These are phyloP conservation scores for Fukomys damarensis DNA, from an alignment of 2,113 vertebrate species.

Conservation along the genomic window DNA sequence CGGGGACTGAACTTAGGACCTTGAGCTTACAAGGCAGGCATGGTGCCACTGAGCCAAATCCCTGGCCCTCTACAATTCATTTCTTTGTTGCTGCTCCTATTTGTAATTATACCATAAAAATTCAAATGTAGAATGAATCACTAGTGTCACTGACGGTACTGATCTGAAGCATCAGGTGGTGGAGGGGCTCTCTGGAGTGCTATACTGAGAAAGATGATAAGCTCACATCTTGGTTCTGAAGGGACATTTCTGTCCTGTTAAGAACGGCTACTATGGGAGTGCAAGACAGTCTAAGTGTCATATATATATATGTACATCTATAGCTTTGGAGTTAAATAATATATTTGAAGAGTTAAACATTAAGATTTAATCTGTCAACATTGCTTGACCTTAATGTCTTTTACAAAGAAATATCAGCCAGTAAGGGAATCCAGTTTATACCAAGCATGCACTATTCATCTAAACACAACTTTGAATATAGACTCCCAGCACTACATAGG, in stretches of 20 bases:
- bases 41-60: too few species aligned
- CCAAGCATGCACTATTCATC: background rate
- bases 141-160: background rate
- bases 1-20: too few species aligned
- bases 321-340: background rate
- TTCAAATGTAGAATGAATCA: background rate
- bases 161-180: background rate
- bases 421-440: background rate
- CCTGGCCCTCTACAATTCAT: too few species aligned
- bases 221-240: background rate
- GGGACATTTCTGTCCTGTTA: background rate
- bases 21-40: too few species aligned
- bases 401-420: background rate
- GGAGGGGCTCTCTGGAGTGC: background rate
- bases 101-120: background rate
- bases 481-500: background rate
- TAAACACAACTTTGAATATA: background rate
- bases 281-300: background rate
- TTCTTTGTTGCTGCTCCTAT: background rate
- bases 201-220: background rate
- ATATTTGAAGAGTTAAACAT: background rate
- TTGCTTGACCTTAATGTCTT: background rate
- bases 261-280: background rate
- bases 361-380: background rate
- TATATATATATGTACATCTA: too few species aligned